phyloP scores from a whole-genome alignment of 2,113 vertebrate species.

The Genyomyrus donnyi region DNA sequence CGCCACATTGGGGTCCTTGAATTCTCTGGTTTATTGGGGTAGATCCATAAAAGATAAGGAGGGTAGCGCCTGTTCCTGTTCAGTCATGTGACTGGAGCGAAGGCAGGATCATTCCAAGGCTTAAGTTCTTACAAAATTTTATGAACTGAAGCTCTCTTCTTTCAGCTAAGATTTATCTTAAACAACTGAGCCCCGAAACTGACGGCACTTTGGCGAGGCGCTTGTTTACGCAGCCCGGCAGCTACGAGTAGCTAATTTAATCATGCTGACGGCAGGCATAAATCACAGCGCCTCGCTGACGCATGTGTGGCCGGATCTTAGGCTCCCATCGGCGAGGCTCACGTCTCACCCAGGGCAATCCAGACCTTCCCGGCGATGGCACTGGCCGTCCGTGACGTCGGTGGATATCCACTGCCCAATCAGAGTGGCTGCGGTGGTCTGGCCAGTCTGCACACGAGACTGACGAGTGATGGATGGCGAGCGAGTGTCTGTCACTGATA shows the following conservation, averaged over 20 bases:
- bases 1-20: neutral
- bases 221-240: conserved; percentile 6
- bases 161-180: conserved; percentile 1
- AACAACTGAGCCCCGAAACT: conserved; percentile 2
- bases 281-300: neutral
- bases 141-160: neutral
- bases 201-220: neutral
- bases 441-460: neutral
- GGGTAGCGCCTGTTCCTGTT: neutral
- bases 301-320: neutral
- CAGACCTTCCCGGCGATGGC: neutral
- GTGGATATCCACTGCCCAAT: neutral
- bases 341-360: neutral
- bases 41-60: neutral
- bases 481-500: neutral
- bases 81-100: neutral
- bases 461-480: neutral
- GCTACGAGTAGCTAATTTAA: conserved; percentile 1
- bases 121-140: neutral
- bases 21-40: neutral
- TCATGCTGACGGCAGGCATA: conserved; percentile 1
- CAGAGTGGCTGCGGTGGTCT: neutral
- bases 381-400: neutral
- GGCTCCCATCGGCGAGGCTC: neutral
- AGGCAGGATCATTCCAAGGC: neutral